Conservation (phyloP, 23 tunicate species). For the Ciona savignyi region DNA sequence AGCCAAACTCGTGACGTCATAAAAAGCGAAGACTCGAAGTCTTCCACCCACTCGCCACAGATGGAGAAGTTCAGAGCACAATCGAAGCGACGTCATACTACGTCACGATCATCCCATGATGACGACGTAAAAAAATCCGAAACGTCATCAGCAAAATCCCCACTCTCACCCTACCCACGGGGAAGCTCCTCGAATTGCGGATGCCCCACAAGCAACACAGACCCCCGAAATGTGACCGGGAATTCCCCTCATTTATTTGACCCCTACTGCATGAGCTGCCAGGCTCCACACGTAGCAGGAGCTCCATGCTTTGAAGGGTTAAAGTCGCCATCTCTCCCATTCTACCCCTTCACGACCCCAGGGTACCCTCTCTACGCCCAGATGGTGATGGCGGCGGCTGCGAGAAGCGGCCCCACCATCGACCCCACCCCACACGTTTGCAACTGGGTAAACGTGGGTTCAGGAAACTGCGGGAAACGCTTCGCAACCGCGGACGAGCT, state of each 20-base stretch:
- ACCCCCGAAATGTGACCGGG: slow-evolving; percentile 10
- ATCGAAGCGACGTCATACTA: slow-evolving; percentile 45
- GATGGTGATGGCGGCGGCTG: slow-evolving; percentile 55
- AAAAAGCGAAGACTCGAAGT: not conserved
- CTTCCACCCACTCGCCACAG: not conserved
- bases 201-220: slow-evolving; percentile 32
- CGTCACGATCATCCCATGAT: slow-evolving; percentile 13
- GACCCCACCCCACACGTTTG: slow-evolving; percentile 53
- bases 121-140: slow-evolving; percentile 10
- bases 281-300: slow-evolving; percentile 54
- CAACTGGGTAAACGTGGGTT: slow-evolving; percentile 55
- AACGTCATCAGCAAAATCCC: slow-evolving; percentile 8
- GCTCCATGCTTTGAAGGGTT: slow-evolving; percentile 40
- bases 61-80: slow-evolving; percentile 1
- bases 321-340: slow-evolving; percentile 35
- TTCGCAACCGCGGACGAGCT: slow-evolving; percentile 64
- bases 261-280: slow-evolving; percentile 61
- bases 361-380: slow-evolving; percentile 40
- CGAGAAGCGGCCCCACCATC: slow-evolving; percentile 10
- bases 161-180: slow-evolving; percentile 29
- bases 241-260: slow-evolving; percentile 23
- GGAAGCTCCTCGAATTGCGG: slow-evolving; percentile 8
- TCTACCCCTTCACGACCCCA: slow-evolving; percentile 32
- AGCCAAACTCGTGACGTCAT: not conserved
- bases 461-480: slow-evolving; percentile 62